A percentile compares a stretch with the other conserved stretches of the same genome.
Conservation (phyloP, 2,888 invertebrate species). For the Amiota minor region DNA sequence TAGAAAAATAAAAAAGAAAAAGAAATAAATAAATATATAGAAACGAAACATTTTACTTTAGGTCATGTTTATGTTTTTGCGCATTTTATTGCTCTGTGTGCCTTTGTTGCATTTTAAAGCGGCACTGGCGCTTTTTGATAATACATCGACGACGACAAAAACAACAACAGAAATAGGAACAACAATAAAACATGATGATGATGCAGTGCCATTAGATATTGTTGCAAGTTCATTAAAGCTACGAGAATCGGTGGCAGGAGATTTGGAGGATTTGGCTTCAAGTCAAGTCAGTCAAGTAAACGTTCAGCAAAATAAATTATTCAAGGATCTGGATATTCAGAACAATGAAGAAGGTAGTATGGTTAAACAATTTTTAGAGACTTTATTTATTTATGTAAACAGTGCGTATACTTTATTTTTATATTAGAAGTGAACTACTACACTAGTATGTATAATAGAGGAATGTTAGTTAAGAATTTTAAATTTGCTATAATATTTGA, state of each 20-base stretch:
- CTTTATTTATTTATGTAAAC: background rate
- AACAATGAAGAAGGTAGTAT: background rate
- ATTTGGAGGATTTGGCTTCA: too few species aligned
- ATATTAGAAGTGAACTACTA: too few species aligned
- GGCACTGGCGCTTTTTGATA: constrained; percentile 36
- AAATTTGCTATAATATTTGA: too few species aligned
- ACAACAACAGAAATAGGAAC: constrained; percentile 38
- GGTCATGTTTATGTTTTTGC: constrained; percentile 56
- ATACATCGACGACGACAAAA: constrained; percentile 44
- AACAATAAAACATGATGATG: constrained; percentile 21
- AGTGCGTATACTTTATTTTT: constrained; percentile 10
- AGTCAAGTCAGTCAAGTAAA: background rate
- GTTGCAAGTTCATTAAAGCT: background rate
- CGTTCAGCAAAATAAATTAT: background rate
- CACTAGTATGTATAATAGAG: too few species aligned
- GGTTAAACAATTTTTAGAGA: background rate
- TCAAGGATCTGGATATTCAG: background rate
- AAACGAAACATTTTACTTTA: constrained; percentile 27
- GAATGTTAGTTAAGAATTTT: too few species aligned
- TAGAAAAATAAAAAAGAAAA: constrained; percentile 37
- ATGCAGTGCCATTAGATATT: constrained; percentile 19
- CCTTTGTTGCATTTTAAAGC: constrained; percentile 64
- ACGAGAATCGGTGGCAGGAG: too few species aligned
- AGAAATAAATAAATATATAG: constrained; percentile 33
- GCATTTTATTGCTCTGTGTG: constrained; percentile 60